Evolutionary conservation across 2,113 vertebrate genomes (phyloP).

Genomic region (Planiliza haematocheilus): DNA sequence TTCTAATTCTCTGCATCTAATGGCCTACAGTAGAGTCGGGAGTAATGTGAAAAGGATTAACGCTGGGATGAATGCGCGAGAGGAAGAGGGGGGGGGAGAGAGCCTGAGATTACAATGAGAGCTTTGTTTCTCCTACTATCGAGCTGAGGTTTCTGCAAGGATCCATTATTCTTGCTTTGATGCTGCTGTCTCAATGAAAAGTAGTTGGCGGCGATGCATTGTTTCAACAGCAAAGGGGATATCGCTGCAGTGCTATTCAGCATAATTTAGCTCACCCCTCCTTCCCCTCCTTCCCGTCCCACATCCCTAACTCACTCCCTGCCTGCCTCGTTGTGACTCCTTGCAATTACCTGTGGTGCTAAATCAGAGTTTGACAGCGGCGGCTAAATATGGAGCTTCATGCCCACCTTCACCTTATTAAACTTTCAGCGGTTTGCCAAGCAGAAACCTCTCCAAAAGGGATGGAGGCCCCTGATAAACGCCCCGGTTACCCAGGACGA

Average conservation of each 20-base stretch:
- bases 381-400: slow-evolving; percentile 69
- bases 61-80: slow-evolving; percentile 68
- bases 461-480: slow-evolving; percentile 58
- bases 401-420: slow-evolving; percentile 66
- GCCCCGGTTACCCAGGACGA: slow-evolving; percentile 50
- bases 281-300: slow-evolving; percentile 5
- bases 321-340: slow-evolving; percentile 52
- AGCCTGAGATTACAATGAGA: slow-evolving; percentile 73
- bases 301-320: slow-evolving; percentile 41
- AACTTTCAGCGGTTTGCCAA: slow-evolving; percentile 61
- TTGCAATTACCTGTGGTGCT: slow-evolving; percentile 71
- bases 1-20: slow-evolving; percentile 69
- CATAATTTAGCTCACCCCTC: slow-evolving; percentile 56
- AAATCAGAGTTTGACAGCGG: slow-evolving; percentile 68
- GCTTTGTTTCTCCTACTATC: slow-evolving; percentile 77
- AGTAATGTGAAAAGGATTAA: slow-evolving; percentile 79
- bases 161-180: slow-evolving; percentile 82
- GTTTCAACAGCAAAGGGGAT: slow-evolving; percentile 70
- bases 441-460: slow-evolving; percentile 42
- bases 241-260: slow-evolving; percentile 70
- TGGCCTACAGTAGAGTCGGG: slow-evolving; percentile 71
- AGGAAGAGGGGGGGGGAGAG: slow-evolving; percentile 51
- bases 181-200: slow-evolving; percentile 74
- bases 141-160: slow-evolving; percentile 72
- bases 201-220: slow-evolving; percentile 70